phyloP scores from a whole-genome alignment of 2,113 vertebrate species.

The Saccopteryx leptura region DNA sequence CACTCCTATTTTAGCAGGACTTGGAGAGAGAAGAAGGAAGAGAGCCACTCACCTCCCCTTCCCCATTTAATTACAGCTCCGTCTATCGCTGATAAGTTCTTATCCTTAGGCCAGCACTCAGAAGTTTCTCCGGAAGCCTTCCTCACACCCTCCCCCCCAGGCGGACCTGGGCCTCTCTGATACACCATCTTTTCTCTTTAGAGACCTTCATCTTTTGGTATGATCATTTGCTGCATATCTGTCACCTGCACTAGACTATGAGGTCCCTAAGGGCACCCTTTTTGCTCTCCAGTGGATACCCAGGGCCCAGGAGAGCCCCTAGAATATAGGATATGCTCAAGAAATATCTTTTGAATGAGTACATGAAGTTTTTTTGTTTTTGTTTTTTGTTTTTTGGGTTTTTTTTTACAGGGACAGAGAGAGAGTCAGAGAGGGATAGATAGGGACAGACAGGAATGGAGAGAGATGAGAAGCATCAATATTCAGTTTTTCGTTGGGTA shows the following conservation, averaged over 20 bases:
- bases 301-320: neutral
- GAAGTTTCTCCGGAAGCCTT: neutral
- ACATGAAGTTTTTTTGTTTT: neutral
- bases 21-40: neutral
- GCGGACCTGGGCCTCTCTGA: neutral
- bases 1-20: neutral
- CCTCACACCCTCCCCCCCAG: fast-evolving
- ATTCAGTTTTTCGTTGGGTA: no score
- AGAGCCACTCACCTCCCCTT: neutral
- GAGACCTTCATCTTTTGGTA: constrained; percentile 24
- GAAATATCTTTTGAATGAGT: neutral
- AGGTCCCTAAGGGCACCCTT: neutral
- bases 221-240: neutral
- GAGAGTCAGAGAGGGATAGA: no score
- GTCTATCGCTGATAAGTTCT: neutral
- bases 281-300: neutral
- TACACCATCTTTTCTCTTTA: neutral
- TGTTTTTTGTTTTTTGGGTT: no score
- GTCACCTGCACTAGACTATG: neutral
- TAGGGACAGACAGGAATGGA: no score
- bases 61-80: neutral
- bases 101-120: neutral
- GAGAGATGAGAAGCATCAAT: no score
- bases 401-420: no score
- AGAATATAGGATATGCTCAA: neutral